These are phyloP conservation scores for Acanthosoma haemorrhoidale DNA, from an alignment of 2,888 invertebrate genomes.

Conservation along the genomic window DNA sequence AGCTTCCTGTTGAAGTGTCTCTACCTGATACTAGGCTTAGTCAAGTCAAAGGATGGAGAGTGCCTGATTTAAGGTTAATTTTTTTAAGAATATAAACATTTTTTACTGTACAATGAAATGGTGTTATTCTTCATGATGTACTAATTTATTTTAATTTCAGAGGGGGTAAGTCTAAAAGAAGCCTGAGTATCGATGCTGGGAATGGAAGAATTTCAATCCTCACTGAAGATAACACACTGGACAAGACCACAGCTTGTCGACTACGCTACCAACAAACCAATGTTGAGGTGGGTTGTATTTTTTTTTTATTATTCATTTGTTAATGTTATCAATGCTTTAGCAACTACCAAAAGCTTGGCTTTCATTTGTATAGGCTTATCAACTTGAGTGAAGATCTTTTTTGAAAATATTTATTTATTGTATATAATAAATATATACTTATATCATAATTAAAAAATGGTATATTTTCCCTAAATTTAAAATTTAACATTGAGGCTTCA, in stretches of 20 bases:
- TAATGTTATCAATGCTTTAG: neutral
- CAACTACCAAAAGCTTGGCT: too few species aligned
- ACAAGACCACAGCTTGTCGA: slow-evolving; percentile 54
- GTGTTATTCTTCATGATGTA: neutral
- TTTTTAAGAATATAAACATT: neutral
- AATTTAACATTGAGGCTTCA: too few species aligned
- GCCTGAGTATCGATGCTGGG: slow-evolving; percentile 31
- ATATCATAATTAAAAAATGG: too few species aligned
- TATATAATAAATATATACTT: too few species aligned
- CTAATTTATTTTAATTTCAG: slow-evolving; percentile 25
- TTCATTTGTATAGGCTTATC: too few species aligned
- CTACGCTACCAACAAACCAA: slow-evolving; percentile 87
- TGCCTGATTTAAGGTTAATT: slow-evolving; percentile 57
- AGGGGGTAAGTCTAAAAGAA: slow-evolving; percentile 43
- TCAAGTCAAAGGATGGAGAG: slow-evolving; percentile 91
- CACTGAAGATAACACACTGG: slow-evolving; percentile 43
- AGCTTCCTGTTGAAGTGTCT: slow-evolving; percentile 83
- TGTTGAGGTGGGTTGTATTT: slow-evolving; percentile 66
- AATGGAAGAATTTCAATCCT: slow-evolving; percentile 36
- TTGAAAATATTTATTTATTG: too few species aligned
- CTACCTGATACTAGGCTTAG: slow-evolving; percentile 84
- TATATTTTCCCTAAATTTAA: too few species aligned
- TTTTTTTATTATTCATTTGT: neutral
- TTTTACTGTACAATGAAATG: neutral
- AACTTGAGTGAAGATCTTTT: too few species aligned